Evolutionary conservation across 2,888 invertebrate genomes (phyloP).

Genomic region (Latrodectus elegans): DNA sequence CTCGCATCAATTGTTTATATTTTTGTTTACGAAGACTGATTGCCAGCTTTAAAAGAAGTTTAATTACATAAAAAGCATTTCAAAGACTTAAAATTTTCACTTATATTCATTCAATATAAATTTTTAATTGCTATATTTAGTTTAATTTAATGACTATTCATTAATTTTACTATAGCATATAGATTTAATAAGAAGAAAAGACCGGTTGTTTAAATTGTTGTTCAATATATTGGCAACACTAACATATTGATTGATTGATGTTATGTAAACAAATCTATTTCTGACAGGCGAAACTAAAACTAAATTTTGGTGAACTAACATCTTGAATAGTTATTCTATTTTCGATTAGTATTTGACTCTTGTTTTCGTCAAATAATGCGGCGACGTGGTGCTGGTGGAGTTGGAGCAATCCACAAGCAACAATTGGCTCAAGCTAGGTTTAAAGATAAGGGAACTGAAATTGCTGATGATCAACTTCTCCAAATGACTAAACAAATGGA

Average conservation of each 20-base stretch:
- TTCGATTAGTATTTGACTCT: background rate
- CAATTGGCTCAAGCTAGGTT: conserved; percentile 91
- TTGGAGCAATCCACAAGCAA: conserved; percentile 92
- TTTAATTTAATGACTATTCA: no score
- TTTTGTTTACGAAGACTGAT: no score
- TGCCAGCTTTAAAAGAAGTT: no score
- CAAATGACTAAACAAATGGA: conserved; percentile 96
- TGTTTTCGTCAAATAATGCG: conserved; percentile 76
- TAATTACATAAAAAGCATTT: no score
- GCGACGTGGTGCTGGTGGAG: conserved; percentile 87
- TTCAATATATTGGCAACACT: no score
- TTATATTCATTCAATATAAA: no score
- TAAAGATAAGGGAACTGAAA: conserved; percentile 90
- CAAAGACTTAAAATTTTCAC: no score
- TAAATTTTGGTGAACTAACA: background rate
- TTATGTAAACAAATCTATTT: background rate
- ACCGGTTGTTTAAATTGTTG: no score
- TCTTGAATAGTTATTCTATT: background rate
- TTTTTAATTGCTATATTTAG: no score
- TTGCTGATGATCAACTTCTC: conserved; percentile 93
- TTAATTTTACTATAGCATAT: no score
- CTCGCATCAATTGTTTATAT: no score
- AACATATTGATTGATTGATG: background rate
- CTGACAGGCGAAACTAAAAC: background rate
- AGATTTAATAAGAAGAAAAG: no score